Base-by-base conservation (phyloP, 2,888 invertebrate genomes). In the Agonopterix alstromeriana region DNA sequence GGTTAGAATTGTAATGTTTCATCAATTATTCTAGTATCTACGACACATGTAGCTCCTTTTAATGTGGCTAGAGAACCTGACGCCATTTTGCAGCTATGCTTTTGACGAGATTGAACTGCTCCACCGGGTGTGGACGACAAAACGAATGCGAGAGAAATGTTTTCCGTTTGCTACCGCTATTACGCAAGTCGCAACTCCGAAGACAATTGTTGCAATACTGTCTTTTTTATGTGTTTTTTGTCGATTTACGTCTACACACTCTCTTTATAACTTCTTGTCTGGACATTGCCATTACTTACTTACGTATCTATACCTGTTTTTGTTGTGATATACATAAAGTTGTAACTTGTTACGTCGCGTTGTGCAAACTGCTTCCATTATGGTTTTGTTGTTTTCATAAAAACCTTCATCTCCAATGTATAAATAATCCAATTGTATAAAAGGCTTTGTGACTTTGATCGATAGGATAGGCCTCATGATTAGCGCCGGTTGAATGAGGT, bases 391-490 rank as follows among this genome's bases (percentile, higher is more conserved):
- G 27, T 27, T 27, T 5, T 5, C 27, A 27, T 27, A 27, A 27
- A 27, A 41, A 35, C 27, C 46, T 40, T 46, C 40, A 42, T 35
- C 46, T 42, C 10, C 27, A 27, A 41, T 14, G 42, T 17, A 47
- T 17, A 36, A 45, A 7, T 47, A 57, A 56, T 62, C 55, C 54
- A 63, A 59, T 63, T 64, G 49, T 59, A 49, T 67, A 60, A 59
- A 63, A 57, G 65, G 58, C 62, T 61, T 67, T 58, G 54, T 64
- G 65, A 61, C 55, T 73, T 70, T 73, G 74, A 79, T 77, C 71
- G 73, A 77, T 80, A 67, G 54, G 59, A 72, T 27, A 38, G 38
- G 38, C 27, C 27, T 27, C 7, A 27, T 27, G 27, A 27, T 17
- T 27, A 27, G 27, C 27, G 27, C 27, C 27, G 27, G 27, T 27